Base-by-base conservation (phyloP, 2,888 invertebrate genomes). In the Blastobasis adustella region DNA sequence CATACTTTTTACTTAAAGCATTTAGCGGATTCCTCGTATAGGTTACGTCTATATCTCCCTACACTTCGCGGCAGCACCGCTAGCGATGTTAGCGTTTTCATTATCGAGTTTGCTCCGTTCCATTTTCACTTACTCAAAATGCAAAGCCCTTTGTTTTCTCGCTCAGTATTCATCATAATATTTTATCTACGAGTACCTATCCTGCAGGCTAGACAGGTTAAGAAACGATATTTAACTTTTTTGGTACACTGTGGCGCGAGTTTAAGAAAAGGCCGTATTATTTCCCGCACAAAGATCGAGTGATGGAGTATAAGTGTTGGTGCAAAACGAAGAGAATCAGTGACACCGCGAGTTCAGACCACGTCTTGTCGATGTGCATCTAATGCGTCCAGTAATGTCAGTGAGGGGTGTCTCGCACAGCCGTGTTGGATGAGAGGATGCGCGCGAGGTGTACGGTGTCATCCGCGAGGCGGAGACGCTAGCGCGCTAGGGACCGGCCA, bases 351-450 rank as follows among this genome's bases (percentile, higher is more conserved):
- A 23, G 23, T 23, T 3, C 23, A 1, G 3, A 23, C 1, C 23
- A 3, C 1, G 23, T 3, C 23, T 3, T 23, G 23, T 23, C 23
- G 23, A 23, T 23, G 23, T 23, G 23, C 23, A 23, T 23, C 23
- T 23, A 23, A 23, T 23, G 23, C 23, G 23, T 23, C 23, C 23
- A 23, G 23, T 23, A 23, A 23, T 23, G 23, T 23, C 23, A 23
- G 23, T 23, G 23, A 23, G 23, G 23, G 23, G 23, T 23, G 23
- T 23, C 23, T 23, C 23, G 69, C 55, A 75, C 69, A 63, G 61
- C 58, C 56, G 57, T 60, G 67, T 73, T 78, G 82, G 66, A 81
- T 83, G 83, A 75, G 75, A 84, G 76, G 78, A 87, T 85, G 86
- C 76, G 77, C 74, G 79, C 67, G 78, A 87, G 85, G 86, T 76